Evolutionary conservation across 2,888 invertebrate species (phyloP), one percentile per base, ranked within the genome.

Genomic region (Mimas tiliae): DNA sequence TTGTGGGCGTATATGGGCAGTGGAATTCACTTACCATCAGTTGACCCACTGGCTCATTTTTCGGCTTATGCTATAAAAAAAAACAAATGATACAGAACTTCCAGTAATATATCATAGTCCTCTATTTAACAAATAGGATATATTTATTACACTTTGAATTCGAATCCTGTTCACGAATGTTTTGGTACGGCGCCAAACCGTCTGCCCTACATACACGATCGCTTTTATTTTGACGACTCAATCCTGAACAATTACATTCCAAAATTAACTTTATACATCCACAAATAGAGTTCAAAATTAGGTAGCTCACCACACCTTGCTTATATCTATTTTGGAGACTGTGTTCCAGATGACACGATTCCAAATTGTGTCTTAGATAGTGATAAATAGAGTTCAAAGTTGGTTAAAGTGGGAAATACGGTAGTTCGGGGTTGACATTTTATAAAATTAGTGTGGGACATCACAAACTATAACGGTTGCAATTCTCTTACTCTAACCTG

Each of bases 161-260:
- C 38, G 38, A 38, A 58, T 58, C 58, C 58, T 42, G 42, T 19
- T 42, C 58, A 58, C 58, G 38, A 50, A 65, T 65, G 19, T 65
- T 62, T 84, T 88, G 88, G 87, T 83, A 67, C 75, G 87, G 76
- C 89, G 89, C 89, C 89, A 89, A 86, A 80, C 86, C 65, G 89
- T 88, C 89, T 89, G 88, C 70, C 82, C 89, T 79, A 89, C 79
- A 84, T 87, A 80, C 78, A 70, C 69, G 68, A 62, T 71, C 68
- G 72, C 75, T 81, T 78, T 77, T 76, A 55, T 55, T 52, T 55
- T 16, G 55, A 55, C 55, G 16, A 38, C n/a, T 34, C 19, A 11
- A 58, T 58, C 19, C 12, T 19, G 6, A 11, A 2, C 9, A 12
- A 6, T 58, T 12, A 8, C 42, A 58, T 11, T 12, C 52, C 0